These are phyloP conservation scores for Lucilia cuprina DNA, from an alignment of 1,140 invertebrate species.

Conservation along the genomic window DNA sequence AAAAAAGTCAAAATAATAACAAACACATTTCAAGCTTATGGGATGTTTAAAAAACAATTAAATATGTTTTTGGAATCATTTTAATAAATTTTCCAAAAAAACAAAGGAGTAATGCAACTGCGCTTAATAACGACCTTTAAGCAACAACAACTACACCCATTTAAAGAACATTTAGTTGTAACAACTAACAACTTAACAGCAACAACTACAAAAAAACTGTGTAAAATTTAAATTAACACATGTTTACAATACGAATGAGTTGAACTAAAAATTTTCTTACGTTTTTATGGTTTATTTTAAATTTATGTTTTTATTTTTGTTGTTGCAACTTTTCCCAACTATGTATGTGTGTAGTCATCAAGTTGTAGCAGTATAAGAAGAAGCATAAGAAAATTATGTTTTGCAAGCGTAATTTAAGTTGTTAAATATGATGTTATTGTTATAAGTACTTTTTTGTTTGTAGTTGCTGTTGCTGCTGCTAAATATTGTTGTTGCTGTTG, in stretches of 20 bases:
- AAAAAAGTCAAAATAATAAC: too few relatives aligned
- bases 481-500: neutral
- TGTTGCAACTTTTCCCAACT: neutral
- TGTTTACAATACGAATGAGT: conserved; percentile 1
- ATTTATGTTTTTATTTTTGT: neutral
- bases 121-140: neutral
- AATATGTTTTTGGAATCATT: neutral
- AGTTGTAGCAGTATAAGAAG: neutral
- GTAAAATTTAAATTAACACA: conserved; percentile 1
- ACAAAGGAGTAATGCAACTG: neutral
- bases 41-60: neutral
- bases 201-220: neutral
- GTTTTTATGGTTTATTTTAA: neutral
- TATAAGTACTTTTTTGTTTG: neutral
- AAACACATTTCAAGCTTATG: neutral
- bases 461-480: neutral
- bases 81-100: neutral
- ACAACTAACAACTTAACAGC: neutral
- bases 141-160: neutral
- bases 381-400: neutral
- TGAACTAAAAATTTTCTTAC: neutral
- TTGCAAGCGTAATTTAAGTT: conserved; percentile 3
- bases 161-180: neutral
- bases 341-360: neutral
- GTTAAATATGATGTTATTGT: conserved; percentile 7